phyloP scores from a whole-genome alignment of 92 coral and sea anemone genomes.

The Epizoanthus illoricatus region DNA sequence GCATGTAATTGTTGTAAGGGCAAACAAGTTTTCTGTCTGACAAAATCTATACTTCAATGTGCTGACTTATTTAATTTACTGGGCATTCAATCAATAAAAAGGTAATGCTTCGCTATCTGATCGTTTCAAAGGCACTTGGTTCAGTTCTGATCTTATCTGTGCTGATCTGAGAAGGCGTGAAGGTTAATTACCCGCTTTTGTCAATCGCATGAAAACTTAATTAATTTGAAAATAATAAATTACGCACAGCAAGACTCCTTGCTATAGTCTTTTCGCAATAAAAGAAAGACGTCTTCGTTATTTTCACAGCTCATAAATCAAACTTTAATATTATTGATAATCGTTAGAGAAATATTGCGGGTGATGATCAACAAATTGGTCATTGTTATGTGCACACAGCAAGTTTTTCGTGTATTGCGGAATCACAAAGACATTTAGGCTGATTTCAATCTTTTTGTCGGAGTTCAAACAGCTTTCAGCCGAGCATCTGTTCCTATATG shows the following conservation, averaged over 20 bases:
- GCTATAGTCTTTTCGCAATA: constrained; percentile 14
- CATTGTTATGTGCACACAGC: neutral
- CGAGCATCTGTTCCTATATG: constrained; percentile 14
- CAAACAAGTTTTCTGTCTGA: neutral
- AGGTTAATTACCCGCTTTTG: constrained; percentile 34
- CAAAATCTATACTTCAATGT: neutral
- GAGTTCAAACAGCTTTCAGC: neutral
- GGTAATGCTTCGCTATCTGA: constrained; percentile 23
- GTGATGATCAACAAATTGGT: constrained; percentile 7
- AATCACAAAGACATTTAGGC: constrained; percentile 9
- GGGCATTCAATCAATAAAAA: constrained; percentile 1
- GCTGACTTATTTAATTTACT: neutral
- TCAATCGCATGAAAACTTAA: constrained; percentile 38
- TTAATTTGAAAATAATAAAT: constrained; percentile 45
- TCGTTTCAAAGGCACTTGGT: constrained; percentile 21
- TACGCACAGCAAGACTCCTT: constrained; percentile 36
- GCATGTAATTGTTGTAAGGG: neutral
- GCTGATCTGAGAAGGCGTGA: constrained; percentile 26
- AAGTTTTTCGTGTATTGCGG: neutral
- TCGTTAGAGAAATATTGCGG: constrained; percentile 37
- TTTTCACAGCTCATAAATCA: constrained; percentile 29
- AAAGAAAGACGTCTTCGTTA: constrained; percentile 25
- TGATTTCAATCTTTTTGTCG: constrained; percentile 32
- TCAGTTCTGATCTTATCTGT: neutral
- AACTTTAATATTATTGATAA: constrained; percentile 8